Percentiles rank a stretch among this genome's conserved stretches.
Conservation (phyloP, 2,113 vertebrate genomes). For the Paraplagusia blochii region DNA sequence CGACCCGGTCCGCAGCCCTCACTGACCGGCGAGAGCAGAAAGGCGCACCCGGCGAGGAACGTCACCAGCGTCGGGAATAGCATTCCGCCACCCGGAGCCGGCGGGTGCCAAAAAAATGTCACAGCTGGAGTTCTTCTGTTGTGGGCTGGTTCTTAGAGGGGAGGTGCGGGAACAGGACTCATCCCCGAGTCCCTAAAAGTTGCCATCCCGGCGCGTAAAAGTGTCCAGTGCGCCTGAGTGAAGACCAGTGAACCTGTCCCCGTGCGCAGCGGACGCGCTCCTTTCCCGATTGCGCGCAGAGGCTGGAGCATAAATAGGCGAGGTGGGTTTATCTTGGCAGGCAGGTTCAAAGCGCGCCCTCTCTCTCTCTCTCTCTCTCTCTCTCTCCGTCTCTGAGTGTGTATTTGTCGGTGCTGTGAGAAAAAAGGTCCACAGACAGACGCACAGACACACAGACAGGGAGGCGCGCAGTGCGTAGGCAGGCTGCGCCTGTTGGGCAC, state of each 20-base stretch:
- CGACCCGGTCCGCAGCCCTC: conserved; percentile 89
- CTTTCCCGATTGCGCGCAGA: conserved; percentile 58
- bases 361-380: conserved; percentile 6
- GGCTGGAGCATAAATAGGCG: conserved; percentile 85
- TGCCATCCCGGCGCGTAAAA: conserved; percentile 78
- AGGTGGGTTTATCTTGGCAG: conserved; percentile 87
- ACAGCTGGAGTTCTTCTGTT: conserved; percentile 13
- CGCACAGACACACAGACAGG: conserved; percentile 50
- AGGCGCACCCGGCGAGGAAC: conserved; percentile 78
- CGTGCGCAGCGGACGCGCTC: conserved; percentile 17
- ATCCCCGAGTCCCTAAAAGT: conserved; percentile 62
- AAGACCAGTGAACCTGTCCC: conserved; percentile 26
- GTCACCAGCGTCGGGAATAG: conserved; percentile 77
- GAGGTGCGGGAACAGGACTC: conserved; percentile 52
- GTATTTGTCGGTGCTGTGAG: conserved; percentile 60
- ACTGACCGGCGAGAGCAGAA: conserved; percentile 78
- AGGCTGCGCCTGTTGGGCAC: conserved; percentile 61
- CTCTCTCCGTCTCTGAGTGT: no score
- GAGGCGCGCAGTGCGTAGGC: conserved; percentile 61
- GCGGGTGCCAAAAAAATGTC: conserved; percentile 42
- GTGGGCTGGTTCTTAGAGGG: conserved; percentile 41
- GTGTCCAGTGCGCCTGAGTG: conserved; percentile 50
- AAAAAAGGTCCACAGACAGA: conserved; percentile 48
- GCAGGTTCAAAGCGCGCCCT: conserved; percentile 71
- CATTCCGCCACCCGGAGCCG: conserved; percentile 71